Conservation (phyloP, 2,113 vertebrate species). For the Corvus moneduloides region DNA sequence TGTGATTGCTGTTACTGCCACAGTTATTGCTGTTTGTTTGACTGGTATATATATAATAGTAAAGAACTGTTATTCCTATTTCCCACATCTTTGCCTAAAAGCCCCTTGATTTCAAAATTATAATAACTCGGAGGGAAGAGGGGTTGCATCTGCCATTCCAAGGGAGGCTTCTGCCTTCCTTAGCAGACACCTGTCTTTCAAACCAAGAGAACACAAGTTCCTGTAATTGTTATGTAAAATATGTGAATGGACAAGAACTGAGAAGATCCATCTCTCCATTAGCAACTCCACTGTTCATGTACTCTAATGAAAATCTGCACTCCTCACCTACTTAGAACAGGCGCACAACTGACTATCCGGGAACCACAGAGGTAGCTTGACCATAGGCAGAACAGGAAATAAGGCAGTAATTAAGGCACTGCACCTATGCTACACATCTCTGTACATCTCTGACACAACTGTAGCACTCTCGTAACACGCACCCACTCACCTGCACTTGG, state of each 20-base stretch:
- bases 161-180: no score
- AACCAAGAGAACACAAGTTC: not conserved
- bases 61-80: no score
- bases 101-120: no score
- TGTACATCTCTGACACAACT: not conserved
- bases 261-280: not conserved
- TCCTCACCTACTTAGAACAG: not conserved
- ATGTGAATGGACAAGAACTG: not conserved
- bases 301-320: not conserved
- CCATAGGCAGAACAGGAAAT: not conserved
- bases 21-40: no score
- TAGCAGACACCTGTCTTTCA: no score
- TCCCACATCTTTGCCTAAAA: no score
- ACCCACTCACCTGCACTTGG: not conserved
- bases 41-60: no score
- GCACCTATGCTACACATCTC: accelerated
- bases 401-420: not conserved
- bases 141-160: no score
- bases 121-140: no score
- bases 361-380: not conserved
- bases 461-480: accelerated
- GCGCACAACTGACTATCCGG: not conserved
- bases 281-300: not conserved
- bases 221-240: not conserved
- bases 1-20: no score